These are phyloP conservation scores for Neomicropteryx cornuta DNA, from an alignment of 1,140 invertebrate genomes.

Conservation along the genomic window DNA sequence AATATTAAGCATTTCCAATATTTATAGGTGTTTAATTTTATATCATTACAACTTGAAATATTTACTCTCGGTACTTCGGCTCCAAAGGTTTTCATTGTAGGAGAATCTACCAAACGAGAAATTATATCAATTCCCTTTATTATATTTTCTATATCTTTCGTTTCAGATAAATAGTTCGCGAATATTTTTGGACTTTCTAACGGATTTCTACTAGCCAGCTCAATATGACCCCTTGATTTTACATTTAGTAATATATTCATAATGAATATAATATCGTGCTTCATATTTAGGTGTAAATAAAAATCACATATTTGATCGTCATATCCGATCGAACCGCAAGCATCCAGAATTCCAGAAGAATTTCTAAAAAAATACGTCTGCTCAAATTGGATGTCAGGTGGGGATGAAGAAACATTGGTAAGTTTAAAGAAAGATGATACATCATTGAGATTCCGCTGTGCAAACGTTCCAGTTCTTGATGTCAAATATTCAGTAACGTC, in stretches of 20 bases:
- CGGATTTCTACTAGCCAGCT: slow-evolving; percentile 46
- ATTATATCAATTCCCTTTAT: slow-evolving; percentile 36
- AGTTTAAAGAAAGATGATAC: slow-evolving; percentile 42
- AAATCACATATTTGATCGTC: slow-evolving; percentile 43
- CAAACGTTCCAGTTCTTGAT: slow-evolving; percentile 23
- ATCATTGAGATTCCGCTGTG: slow-evolving; percentile 33
- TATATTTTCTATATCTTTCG: slow-evolving; percentile 36
- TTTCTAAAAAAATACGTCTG: slow-evolving; percentile 37
- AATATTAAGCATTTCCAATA: slow-evolving; percentile 47
- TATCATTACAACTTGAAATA: slow-evolving; percentile 33
- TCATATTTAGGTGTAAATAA: slow-evolving; percentile 40
- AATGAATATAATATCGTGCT: slow-evolving; percentile 33
- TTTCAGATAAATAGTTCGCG: slow-evolving; percentile 48
- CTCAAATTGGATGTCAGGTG: slow-evolving; percentile 55
- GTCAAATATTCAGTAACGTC: slow-evolving; percentile 10
- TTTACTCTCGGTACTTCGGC: slow-evolving; percentile 32
- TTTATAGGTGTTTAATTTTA: slow-evolving; percentile 35
- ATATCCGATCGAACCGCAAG: too few species aligned
- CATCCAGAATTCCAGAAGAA: slow-evolving; percentile 42
- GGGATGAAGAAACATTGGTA: too few species aligned
- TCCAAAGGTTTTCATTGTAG: slow-evolving; percentile 35
- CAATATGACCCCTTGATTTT: slow-evolving; percentile 46
- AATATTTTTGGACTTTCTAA: slow-evolving; percentile 50
- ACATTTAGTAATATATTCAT: slow-evolving; percentile 47
- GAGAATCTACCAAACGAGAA: slow-evolving; percentile 29